Evolutionary conservation across 1,140 invertebrate genomes (phyloP).

Genomic region (Trigoniulus corallinus): DNA sequence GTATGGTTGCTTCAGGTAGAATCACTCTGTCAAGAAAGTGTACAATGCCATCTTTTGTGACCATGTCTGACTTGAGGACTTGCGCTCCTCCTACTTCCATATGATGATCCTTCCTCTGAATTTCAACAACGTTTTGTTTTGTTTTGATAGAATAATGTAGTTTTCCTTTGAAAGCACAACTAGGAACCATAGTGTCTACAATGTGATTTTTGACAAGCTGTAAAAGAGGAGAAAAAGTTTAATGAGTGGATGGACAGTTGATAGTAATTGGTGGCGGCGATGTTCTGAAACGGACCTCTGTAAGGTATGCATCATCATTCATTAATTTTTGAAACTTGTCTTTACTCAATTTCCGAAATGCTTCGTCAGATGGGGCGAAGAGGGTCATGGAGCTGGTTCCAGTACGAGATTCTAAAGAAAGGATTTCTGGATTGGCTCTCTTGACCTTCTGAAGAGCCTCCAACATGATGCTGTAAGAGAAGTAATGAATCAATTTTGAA

Average conservation of each 20-base stretch:
- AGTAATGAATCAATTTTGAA: neutral
- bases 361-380: conserved; percentile 32
- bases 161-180: conserved; percentile 24
- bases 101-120: conserved; percentile 5
- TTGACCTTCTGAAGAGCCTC: conserved; percentile 24
- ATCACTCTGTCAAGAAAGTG: conserved; percentile 13
- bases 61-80: conserved; percentile 12
- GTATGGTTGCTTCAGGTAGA: conserved; percentile 1
- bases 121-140: conserved; percentile 16
- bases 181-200: conserved; percentile 24
- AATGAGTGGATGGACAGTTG: neutral
- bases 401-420: conserved; percentile 11
- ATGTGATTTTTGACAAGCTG: conserved; percentile 28
- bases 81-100: conserved; percentile 10
- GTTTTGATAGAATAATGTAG: conserved; percentile 26
- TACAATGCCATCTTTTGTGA: conserved; percentile 14
- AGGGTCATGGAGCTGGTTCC: conserved; percentile 27
- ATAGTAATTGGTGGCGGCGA: neutral
- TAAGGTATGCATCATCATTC: conserved; percentile 20
- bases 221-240: neutral
- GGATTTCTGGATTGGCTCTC: conserved; percentile 17
- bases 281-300: conserved; percentile 16
- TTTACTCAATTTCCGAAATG: conserved; percentile 22
- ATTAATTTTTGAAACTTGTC: conserved; percentile 19
- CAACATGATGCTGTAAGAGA: conserved; percentile 24